These are phyloP conservation scores for Naja naja DNA, from an alignment of 2,113 vertebrate species.

Conservation along the genomic window DNA sequence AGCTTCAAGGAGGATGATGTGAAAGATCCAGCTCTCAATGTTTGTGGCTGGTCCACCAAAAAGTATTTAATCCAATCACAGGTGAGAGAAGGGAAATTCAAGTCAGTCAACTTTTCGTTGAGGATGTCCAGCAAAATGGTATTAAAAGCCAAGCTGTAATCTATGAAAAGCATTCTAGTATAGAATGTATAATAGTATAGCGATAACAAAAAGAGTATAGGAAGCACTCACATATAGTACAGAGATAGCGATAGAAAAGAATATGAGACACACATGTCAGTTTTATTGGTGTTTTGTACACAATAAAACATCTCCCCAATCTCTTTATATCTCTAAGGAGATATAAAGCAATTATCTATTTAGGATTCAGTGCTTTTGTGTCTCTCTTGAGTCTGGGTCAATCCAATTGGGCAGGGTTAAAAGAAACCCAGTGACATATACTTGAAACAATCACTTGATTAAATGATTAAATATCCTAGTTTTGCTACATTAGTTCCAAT, in stretches of 20 bases:
- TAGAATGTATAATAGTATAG: background rate
- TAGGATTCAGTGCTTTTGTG: background rate
- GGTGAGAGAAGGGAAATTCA: no score
- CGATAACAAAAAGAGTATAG: background rate
- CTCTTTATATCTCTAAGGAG: background rate
- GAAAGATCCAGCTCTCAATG: no score
- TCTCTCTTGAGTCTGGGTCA: background rate
- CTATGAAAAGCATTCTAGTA: background rate
- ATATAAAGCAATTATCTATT: background rate
- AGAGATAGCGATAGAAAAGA: background rate
- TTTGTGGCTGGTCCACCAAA: no score
- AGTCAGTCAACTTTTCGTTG: no score
- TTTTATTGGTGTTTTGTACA: background rate
- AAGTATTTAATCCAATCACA: no score
- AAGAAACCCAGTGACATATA: background rate
- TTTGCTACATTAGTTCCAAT: background rate
- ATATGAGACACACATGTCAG: background rate
- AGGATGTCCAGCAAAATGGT: no score
- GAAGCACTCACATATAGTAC: background rate
- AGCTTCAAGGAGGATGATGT: no score
- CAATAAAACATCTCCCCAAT: background rate
- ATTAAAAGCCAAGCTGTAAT: no score
- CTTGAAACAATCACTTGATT: background rate
- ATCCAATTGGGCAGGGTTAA: background rate
- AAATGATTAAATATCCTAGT: background rate